Evolutionary conservation across 2,113 vertebrate genomes (phyloP), one percentile per base, ranked within the genome.

Genomic region (Daphoenositta chrysoptera): DNA sequence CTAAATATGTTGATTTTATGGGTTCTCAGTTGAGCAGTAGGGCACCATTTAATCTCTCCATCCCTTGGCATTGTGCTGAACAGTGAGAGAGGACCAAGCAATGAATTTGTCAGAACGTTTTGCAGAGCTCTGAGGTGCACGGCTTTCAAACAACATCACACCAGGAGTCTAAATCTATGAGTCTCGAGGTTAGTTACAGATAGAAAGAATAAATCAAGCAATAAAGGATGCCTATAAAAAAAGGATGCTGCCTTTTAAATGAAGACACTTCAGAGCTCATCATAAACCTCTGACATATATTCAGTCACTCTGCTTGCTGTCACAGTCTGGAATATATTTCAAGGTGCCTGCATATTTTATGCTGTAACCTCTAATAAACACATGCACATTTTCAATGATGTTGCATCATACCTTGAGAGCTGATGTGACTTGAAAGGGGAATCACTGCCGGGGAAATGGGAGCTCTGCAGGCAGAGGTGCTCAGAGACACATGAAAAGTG

Each of bases 121-220:
- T 93, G 78, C 71, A 54, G 45, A 90, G 65, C 80, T 86, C 39
- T 66, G 66, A 83, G 44, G 56, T 61, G 24, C 40, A 9, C 13
- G 6, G 72, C 53, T 69, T 89, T 94, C 96, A 84, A 72, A 65
- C 76, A 94, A 45, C 87, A 42, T 81, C 88, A 86, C 87, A 64
- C 60, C 76, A 94, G 69, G 87, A 93, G 72, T 90, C 94, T 92
- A 75, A 95, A 94, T 96, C 93, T 92, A 31, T 71, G 90, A 96
- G 80, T 89, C 61, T 82, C 61, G 80, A 87, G 92, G 90, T 94
- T 90, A 93, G 90, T 87, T 95, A 95, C 60, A 92, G 90, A 78
- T 87, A 92, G 76, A 93, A 81, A 17, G 88, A 78, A 94, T 94
- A 95, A 96, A 95, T 95, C 96, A 95, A 95, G 76, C 79, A 93